phyloP scores from a whole-genome alignment of 1,140 invertebrate species.

The Aricia agestis region DNA sequence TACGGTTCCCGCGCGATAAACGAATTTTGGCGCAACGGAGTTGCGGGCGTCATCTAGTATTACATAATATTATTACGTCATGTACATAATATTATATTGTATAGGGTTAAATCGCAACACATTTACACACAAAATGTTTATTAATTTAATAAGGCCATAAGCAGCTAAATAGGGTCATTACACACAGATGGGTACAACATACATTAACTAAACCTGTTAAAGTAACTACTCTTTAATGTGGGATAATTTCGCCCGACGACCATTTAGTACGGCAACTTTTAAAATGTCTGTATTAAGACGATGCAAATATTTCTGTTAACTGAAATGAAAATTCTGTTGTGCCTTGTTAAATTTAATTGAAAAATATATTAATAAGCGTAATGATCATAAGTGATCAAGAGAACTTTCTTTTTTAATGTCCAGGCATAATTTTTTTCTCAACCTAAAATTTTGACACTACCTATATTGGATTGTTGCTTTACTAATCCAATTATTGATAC shows the following conservation, averaged over 20 bases:
- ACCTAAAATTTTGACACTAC: too few species aligned
- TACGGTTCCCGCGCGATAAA: too few species aligned
- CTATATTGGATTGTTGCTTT: neutral
- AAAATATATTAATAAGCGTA: neutral
- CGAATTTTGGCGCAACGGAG: too few species aligned
- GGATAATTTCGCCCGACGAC: neutral
- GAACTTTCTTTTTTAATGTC: too few species aligned
- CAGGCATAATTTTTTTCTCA: too few species aligned
- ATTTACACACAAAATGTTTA: neutral
- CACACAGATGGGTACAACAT: neutral
- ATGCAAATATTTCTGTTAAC: neutral
- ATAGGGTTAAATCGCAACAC: neutral
- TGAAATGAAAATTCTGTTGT: neutral
- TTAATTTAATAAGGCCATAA: neutral
- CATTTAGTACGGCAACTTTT: neutral
- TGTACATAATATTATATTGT: too few species aligned
- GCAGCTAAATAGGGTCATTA: neutral
- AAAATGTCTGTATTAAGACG: conserved; percentile 8
- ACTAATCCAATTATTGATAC: neutral
- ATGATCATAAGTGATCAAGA: neutral
- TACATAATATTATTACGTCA: too few species aligned
- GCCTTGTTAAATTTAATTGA: neutral
- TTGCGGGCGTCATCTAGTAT: too few species aligned
- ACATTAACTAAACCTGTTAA: neutral
- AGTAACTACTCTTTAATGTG: conserved; percentile 14